Evolutionary conservation across 2,888 invertebrate genomes (phyloP).

Genomic region (Catotricha subobsoleta): DNA sequence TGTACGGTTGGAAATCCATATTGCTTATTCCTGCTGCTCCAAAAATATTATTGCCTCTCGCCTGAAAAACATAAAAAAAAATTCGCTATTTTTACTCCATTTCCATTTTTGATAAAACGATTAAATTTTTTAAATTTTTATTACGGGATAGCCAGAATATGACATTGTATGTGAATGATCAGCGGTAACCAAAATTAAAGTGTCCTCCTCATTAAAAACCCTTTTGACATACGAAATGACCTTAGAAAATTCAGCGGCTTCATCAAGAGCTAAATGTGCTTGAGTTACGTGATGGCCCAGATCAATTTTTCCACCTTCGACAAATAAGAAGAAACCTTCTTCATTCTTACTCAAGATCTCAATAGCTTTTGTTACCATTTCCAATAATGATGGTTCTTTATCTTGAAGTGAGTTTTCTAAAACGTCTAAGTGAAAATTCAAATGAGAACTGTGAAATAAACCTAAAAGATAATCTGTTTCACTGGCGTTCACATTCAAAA

Average conservation of each 20-base stretch:
- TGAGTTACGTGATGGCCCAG: conserved; percentile 54
- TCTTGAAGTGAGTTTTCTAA: conserved; percentile 21
- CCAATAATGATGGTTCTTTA: conserved; percentile 40
- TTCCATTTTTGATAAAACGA: not conserved
- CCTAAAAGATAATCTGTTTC: conserved; percentile 38
- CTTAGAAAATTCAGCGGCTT: conserved; percentile 56
- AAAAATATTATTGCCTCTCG: conserved; percentile 32
- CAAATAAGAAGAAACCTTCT: conserved; percentile 39
- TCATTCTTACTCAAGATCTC: conserved; percentile 35
- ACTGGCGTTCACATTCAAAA: conserved; percentile 31
- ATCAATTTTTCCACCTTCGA: conserved; percentile 54
- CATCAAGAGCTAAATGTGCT: conserved; percentile 52
- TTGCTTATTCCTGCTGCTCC: conserved; percentile 26
- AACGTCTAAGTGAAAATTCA: conserved; percentile 39
- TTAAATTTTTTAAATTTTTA: too few species aligned
- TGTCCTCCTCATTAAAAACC: conserved; percentile 44
- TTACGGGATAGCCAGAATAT: conserved; percentile 49
- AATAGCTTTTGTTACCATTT: conserved; percentile 49
- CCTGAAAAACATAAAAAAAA: conserved; percentile 4
- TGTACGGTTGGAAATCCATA: conserved; percentile 41
- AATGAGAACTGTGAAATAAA: conserved; percentile 33
- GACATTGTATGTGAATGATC: conserved; percentile 67
- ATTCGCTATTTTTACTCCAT: too few species aligned
- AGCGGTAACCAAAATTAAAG: conserved; percentile 58
- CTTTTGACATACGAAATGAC: conserved; percentile 44